Evolutionary conservation across 2,113 vertebrate genomes (phyloP), one percentile per base, ranked within the genome.

Genomic region (Gambusia holbrooki): DNA sequence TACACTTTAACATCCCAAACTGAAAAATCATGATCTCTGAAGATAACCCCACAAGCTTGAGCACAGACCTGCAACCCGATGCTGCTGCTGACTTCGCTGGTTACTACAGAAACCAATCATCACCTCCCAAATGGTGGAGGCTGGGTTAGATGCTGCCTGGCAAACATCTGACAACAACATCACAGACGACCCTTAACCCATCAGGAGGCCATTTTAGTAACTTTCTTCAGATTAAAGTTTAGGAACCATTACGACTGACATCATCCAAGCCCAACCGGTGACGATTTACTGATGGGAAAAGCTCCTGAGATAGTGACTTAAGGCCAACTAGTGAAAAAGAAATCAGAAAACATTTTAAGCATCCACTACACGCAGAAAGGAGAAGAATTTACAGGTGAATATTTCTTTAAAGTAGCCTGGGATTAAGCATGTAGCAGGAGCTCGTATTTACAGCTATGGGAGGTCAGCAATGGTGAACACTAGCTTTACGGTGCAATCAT

Each of bases 261-360:
- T 42, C 48, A 67, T 69, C 40, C 37, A 58, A 65, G n/a, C 32
- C 65, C 78, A 11, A 64, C 74, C 51, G 64, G n/a, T 73, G 71
- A 86, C 51, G 51, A 81, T 71, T 73, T 17, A 74, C 68, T 69
- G 76, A 88, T 90, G 84, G 51, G 51, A 69, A 86, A 85, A 89
- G 87, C 90, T 90, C 92, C 92, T 92, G 92, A 93, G 92, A 85
- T 84, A 85, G 86, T 83, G 88, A 88, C 85, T 92, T 93, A 94
- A 94, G 93, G 93, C 93, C 92, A 84, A 73, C 90, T 78, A 89
- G 92, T 92, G 93, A 93, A 90, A 76, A 68, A 64, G 30, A 72
- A 8, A 45, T 54, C 45, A 48, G 45, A 33, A 70, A 17, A 28
- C 42, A 62, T 68, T 71, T 78, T 74, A 82, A 87, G 69, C 81